phyloP scores from a whole-genome alignment of 2,113 vertebrate genomes.

The Vidua macroura region DNA sequence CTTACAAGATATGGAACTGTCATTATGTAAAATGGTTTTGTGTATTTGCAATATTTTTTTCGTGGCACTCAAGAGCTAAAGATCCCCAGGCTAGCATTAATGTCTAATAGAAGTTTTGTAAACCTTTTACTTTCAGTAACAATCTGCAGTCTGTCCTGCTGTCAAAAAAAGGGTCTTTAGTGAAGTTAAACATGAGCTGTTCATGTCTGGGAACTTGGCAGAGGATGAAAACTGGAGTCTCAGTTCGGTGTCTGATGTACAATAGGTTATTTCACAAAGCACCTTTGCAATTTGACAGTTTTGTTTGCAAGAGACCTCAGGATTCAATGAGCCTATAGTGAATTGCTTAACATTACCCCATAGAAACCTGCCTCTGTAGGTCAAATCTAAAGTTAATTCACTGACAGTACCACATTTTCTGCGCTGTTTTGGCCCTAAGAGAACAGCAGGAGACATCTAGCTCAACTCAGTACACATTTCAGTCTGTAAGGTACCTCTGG shows the following conservation, averaged over 20 bases:
- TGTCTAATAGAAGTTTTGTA: conserved; percentile 19
- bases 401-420: not conserved
- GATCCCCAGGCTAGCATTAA: not conserved
- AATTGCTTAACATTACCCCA: not conserved
- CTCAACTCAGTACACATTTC: not conserved
- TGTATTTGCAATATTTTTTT: not conserved
- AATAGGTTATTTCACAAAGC: conserved; percentile 37
- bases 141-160: conserved; percentile 9
- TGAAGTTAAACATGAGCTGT: conserved; percentile 30
- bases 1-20: not conserved
- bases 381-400: not conserved
- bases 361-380: not conserved
- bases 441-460: not conserved
- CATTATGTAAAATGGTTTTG: not conserved
- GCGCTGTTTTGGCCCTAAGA: not conserved
- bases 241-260: not conserved
- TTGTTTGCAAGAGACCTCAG: not conserved
- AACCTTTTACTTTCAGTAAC: conserved; percentile 8
- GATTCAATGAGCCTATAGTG: not conserved
- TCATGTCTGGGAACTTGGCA: not conserved
- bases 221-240: conserved; percentile 15
- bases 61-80: not conserved
- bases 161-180: not conserved
- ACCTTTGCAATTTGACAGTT: conserved; percentile 15
- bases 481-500: not conserved